A percentile compares a stretch with the other conserved stretches of the same genome.
Conservation (phyloP, 53 echinoderm and acorn worm genomes). For the Mesocentrotus franciscanus region DNA sequence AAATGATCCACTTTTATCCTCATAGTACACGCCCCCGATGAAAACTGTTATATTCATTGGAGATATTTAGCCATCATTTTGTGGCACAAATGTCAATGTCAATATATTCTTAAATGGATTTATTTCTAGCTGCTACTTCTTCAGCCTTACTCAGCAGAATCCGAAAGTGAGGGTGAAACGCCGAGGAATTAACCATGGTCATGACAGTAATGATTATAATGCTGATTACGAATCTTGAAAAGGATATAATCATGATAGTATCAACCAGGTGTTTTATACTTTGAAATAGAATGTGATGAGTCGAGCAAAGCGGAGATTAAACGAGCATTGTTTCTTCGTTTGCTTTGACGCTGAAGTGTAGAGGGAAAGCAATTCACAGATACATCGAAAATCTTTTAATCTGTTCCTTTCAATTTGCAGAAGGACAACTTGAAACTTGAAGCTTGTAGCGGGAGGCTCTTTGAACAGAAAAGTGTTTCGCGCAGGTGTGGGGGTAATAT, state of each 20-base stretch:
- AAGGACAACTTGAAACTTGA: conserved; percentile 26
- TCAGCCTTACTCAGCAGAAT: no score
- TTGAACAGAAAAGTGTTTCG: neutral
- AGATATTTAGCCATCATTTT: no score
- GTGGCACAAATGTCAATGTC: no score
- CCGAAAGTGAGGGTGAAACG: no score
- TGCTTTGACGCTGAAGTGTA: neutral
- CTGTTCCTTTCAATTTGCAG: neutral
- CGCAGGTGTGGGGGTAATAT: neutral
- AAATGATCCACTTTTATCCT: no score
- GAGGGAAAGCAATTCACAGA: neutral
- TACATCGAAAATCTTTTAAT: conserved; percentile 1
- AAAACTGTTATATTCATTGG: no score
- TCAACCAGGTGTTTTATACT: neutral
- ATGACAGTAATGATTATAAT: neutral
- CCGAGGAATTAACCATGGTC: neutral
- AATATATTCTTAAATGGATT: no score
- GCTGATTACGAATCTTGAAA: neutral
- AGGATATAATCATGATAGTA: neutral
- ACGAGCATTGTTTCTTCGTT: neutral
- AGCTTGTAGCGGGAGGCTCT: neutral
- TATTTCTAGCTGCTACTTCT: no score
- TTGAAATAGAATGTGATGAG: neutral
- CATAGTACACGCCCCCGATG: no score
- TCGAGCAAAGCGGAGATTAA: neutral